phyloP scores from a whole-genome alignment of 2,797 vertebrate genomes.

The Sylvia borin region DNA sequence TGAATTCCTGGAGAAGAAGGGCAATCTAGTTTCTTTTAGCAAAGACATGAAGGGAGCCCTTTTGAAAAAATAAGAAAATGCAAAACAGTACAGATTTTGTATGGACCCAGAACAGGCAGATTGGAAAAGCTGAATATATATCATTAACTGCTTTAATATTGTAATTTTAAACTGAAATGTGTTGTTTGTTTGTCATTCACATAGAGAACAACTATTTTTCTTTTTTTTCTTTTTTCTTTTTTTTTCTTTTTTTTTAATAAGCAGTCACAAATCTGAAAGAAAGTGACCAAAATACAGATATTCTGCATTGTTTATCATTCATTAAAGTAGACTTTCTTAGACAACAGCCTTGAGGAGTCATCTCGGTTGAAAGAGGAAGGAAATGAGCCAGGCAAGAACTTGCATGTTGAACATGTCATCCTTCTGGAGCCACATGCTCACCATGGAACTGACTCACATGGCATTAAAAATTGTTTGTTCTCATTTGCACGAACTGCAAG shows the following conservation, averaged over 20 bases:
- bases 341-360: neutral
- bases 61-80: neutral
- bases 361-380: neutral
- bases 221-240: neutral
- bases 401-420: neutral
- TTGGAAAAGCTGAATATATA: neutral
- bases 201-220: neutral
- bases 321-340: neutral
- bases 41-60: neutral
- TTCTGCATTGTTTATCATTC: neutral
- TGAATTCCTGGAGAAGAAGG: neutral
- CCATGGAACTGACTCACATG: constrained; percentile 32
- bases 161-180: neutral
- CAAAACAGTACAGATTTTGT: neutral
- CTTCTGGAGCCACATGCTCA: constrained; percentile 22
- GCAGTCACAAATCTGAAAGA: neutral
- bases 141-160: neutral
- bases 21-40: neutral
- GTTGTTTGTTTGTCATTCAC: neutral
- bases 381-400: constrained; percentile 3
- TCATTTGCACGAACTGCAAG: neutral
- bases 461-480: constrained; percentile 37
- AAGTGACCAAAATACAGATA: neutral
- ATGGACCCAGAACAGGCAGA: neutral
- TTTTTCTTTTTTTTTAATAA: neutral